These are phyloP conservation scores for Loripinus fragilis DNA, from an alignment of 2,888 invertebrate species.

Conservation along the genomic window DNA sequence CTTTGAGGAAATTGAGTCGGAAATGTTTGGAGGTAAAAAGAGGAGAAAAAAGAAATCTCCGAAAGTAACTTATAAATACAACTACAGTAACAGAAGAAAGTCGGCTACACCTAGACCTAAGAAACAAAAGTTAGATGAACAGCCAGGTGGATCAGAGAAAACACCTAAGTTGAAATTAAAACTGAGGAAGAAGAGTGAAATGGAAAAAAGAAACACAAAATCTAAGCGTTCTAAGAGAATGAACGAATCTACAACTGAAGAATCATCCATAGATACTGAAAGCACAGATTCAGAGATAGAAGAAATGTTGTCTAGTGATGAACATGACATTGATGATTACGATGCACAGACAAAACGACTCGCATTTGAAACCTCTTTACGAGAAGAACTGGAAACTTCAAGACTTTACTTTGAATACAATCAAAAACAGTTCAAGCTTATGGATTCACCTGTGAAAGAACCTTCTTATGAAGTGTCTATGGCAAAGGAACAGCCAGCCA, in stretches of 20 bases:
- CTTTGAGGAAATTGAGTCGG: slow-evolving; percentile 47
- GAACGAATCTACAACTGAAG: slow-evolving; percentile 17
- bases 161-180: slow-evolving; percentile 46
- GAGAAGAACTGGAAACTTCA: slow-evolving; percentile 57
- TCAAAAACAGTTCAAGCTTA: slow-evolving; percentile 24
- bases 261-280: slow-evolving; percentile 37
- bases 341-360: slow-evolving; percentile 7
- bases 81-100: slow-evolving; percentile 49
- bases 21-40: slow-evolving; percentile 33
- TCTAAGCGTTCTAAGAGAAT: slow-evolving; percentile 19
- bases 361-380: slow-evolving; percentile 54
- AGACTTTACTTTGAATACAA: slow-evolving; percentile 57
- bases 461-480: neutral
- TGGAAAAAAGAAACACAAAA: slow-evolving; percentile 5
- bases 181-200: slow-evolving; percentile 36
- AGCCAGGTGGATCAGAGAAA: neutral
- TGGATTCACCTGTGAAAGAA: slow-evolving; percentile 7
- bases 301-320: slow-evolving; percentile 59
- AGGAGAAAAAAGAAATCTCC: slow-evolving; percentile 25
- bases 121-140: neutral
- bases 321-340: slow-evolving; percentile 31
- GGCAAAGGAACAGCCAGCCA: neutral
- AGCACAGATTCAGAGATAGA: slow-evolving; percentile 58
- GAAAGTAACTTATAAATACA: slow-evolving; percentile 38
- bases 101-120: slow-evolving; percentile 26